Conservation (phyloP, 2,888 invertebrate species). For the Microplitis deprimator region DNA sequence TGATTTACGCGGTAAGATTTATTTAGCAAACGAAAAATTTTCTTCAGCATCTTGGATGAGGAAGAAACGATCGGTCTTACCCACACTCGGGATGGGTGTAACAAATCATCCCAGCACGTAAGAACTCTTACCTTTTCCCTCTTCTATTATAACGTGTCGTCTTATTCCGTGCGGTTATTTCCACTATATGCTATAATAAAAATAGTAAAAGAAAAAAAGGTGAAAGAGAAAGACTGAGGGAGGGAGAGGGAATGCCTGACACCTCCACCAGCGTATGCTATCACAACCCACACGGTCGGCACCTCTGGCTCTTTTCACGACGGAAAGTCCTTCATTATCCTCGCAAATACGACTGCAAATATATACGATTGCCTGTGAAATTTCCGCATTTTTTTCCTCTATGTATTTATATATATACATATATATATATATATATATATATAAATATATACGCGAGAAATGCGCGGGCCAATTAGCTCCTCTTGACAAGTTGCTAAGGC, state of each 20-base stretch:
- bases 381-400: conserved; percentile 31
- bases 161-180: background rate
- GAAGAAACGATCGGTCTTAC: conserved; percentile 44
- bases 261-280: conserved; percentile 13
- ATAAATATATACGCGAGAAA: background rate
- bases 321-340: conserved; percentile 43
- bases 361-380: conserved; percentile 34
- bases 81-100: conserved; percentile 40
- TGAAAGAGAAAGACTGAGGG: background rate
- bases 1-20: conserved; percentile 39
- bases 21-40: conserved; percentile 31
- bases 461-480: conserved; percentile 32
- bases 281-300: conserved; percentile 37
- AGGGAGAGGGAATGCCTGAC: background rate
- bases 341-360: conserved; percentile 36
- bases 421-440: background rate
- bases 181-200: background rate
- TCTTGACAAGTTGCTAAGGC: conserved; percentile 32
- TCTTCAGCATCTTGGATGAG: conserved; percentile 26
- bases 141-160: conserved; percentile 16
- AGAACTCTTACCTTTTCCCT: conserved; percentile 17
- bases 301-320: conserved; percentile 37
- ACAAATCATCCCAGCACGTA: conserved; percentile 44
- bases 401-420: background rate
- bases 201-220: background rate